Percentiles rank a stretch among this genome's conserved stretches.
Conservation (phyloP, 2,888 invertebrate genomes). For the Drosophila limbata region DNA sequence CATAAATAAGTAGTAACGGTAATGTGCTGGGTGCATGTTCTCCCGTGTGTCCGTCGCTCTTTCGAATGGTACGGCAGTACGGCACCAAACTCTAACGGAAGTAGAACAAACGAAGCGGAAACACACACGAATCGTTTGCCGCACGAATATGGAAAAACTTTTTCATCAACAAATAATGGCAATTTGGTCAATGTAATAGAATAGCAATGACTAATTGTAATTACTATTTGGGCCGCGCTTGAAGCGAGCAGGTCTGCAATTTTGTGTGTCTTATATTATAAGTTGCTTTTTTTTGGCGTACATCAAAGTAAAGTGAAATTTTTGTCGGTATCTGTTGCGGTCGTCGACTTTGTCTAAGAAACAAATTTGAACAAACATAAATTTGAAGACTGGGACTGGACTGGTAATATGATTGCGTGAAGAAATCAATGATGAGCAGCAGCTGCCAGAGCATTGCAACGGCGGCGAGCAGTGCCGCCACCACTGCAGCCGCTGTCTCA, state of each 20-base stretch:
- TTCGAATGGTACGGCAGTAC: constrained; percentile 48
- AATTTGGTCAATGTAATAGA: constrained; percentile 48
- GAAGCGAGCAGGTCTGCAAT: constrained; percentile 17
- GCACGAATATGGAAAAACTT: constrained; percentile 66
- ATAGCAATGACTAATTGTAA: constrained; percentile 60
- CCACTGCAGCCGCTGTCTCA: constrained; percentile 68
- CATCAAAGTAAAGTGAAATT: constrained; percentile 20
- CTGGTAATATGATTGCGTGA: constrained; percentile 60
- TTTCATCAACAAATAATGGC: constrained; percentile 58
- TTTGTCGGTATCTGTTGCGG: constrained; percentile 62
- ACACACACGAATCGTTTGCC: constrained; percentile 54
- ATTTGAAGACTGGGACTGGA: constrained; percentile 13
- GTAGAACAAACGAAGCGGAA: constrained; percentile 79
- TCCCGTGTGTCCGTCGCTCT: constrained; percentile 52
- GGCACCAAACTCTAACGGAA: constrained; percentile 73
- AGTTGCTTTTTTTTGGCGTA: constrained; percentile 4
- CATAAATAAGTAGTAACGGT: constrained; percentile 76
- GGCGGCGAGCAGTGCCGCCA: constrained; percentile 66
- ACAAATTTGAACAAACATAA: background rate
- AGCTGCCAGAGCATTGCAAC: constrained; percentile 83
- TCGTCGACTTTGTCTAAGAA: constrained; percentile 25
- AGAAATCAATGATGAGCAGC: constrained; percentile 82
- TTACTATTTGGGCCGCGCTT: constrained; percentile 32
- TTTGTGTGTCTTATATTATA: background rate
- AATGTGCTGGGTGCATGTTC: constrained; percentile 63